Base-by-base conservation (phyloP, 2,888 invertebrate species). In the Apoderus coryli region DNA sequence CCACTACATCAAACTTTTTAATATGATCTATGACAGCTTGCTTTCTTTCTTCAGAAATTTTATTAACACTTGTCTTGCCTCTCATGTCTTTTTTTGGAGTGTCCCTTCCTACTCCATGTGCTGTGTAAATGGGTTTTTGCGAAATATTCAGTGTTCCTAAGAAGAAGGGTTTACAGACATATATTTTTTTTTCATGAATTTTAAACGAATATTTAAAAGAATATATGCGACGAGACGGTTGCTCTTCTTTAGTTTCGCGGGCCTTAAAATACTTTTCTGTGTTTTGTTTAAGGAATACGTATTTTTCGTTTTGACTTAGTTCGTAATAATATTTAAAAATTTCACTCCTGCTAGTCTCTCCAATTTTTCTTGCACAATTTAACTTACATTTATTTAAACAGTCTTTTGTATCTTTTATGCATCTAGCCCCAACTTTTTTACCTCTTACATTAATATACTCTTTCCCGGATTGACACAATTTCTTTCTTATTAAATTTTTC, bases 261-360 rank as follows among this genome's bases (percentile, higher is more conserved):
- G 25, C 11, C 19, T 33, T 24, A 4, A n/a, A 29, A 4, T 9
- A n/a, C 16, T 33, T 33, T 16, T 29, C 15, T 14, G 33, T 29
- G 15, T 25, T 19, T 4, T 29, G 25, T 29, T 19, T 33, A 7
- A 29, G 14, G 19, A 29, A 33, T 5, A 33, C 11, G 14, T 33
- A 29, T 33, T 33, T 33, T 33, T 29, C 33, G 14, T 33, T 33
- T 29, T 29, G 33, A n/a, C 29, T 29, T 19, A 25, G 27, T 16
- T 19, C 19, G 16, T 22, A 33, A 19, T 33, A 33, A 16, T 22
- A 33, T 5, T 29, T 24, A 16, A 33, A 33, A 29, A 22, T 12
- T 7, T 27, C 22, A 7, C 14, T 7, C 24, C 22, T 26, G 13
- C 22, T 16, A 16, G 26, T 22, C 22, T 16, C 13, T 12, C 22